phyloP scores from a whole-genome alignment of 1,140 invertebrate genomes.

The Brachionus plicatilis region DNA sequence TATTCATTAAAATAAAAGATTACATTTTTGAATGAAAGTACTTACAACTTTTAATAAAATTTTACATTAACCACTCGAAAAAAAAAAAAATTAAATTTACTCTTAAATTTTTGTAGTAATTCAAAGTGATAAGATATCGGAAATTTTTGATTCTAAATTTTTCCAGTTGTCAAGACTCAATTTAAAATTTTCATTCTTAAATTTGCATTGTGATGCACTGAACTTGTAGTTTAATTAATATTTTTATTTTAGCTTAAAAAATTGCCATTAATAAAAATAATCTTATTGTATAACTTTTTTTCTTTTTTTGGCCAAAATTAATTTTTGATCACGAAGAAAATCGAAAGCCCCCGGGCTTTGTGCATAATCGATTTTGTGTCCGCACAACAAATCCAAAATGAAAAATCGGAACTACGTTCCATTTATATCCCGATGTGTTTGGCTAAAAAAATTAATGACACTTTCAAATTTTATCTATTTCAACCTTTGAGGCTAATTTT shows the following conservation, averaged over 20 bases:
- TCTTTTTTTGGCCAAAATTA: not conserved
- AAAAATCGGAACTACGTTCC: not conserved
- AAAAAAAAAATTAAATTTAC: not conserved
- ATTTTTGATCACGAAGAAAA: not conserved
- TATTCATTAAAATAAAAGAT: not conserved
- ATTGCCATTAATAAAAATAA: not conserved
- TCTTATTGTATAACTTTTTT: not conserved
- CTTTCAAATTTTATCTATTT: slow-evolving; percentile 19
- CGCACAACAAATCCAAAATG: not conserved
- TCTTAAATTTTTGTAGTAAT: not conserved
- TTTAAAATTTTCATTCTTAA: no score
- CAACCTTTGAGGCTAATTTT: not conserved
- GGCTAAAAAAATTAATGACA: not conserved
- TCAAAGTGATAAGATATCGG: not conserved
- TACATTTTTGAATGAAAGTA: not conserved
- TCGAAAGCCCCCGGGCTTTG: not conserved
- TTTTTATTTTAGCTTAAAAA: no score
- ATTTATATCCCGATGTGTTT: not conserved
- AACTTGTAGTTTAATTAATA: no score
- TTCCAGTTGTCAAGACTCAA: no score
- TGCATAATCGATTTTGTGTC: not conserved
- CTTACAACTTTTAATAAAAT: not conserved
- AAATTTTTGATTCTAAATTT: not conserved
- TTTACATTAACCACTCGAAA: not conserved
- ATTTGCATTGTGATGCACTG: no score